Percentiles rank a stretch among this genome's conserved stretches.
Evolutionary conservation across 2,113 vertebrate species (phyloP).

Genomic region (Lophochroa leadbeateri): DNA sequence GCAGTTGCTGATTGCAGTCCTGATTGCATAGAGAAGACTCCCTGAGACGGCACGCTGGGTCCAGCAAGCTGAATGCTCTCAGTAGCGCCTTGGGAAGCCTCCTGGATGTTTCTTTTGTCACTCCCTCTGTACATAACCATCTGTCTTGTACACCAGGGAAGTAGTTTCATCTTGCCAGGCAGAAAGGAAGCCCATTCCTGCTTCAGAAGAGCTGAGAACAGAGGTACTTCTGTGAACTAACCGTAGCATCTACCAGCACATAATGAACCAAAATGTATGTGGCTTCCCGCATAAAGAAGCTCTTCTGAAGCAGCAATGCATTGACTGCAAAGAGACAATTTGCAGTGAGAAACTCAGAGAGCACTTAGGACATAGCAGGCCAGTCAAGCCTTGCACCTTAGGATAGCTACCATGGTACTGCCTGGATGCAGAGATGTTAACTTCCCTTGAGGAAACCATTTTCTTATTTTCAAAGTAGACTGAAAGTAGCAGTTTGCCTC

Average conservation of each 20-base stretch:
- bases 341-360: neutral
- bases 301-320: neutral
- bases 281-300: neutral
- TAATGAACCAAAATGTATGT: fast-evolving
- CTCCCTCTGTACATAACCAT: neutral
- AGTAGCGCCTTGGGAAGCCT: neutral
- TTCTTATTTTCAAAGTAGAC: neutral
- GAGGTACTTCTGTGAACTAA: neutral
- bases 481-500: neutral
- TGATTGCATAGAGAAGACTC: neutral
- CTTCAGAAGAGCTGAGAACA: neutral
- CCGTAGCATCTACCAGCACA: fast-evolving
- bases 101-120: neutral
- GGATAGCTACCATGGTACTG: neutral
- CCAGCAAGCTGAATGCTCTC: neutral
- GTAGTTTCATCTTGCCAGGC: neutral
- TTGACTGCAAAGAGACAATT: neutral
- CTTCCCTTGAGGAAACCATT: neutral
- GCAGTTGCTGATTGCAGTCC: neutral
- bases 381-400: neutral
- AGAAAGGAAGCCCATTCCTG: neutral
- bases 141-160: neutral
- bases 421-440: neutral
- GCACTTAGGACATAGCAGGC: neutral
- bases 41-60: neutral